phyloP scores from a whole-genome alignment of 2,888 invertebrate genomes.

The Adineta ricciae region DNA sequence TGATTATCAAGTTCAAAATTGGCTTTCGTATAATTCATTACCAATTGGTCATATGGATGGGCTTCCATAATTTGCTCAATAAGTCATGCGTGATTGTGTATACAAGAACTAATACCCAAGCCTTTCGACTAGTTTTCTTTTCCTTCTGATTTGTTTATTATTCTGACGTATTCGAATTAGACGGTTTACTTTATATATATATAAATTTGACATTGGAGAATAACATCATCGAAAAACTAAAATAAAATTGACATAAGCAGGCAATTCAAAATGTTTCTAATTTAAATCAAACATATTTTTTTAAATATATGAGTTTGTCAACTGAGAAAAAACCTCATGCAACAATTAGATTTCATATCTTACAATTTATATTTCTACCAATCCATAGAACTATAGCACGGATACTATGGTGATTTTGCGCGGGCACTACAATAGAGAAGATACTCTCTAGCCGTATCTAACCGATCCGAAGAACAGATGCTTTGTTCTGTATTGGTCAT shows the following conservation, averaged over 20 bases:
- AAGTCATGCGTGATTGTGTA: background rate
- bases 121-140: background rate
- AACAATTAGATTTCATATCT: too few species aligned
- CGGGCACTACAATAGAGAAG: background rate
- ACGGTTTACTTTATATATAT: background rate
- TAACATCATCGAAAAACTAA: background rate
- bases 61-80: background rate
- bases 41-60: background rate
- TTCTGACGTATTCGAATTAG: background rate
- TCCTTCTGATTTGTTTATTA: background rate
- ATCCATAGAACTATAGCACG: too few species aligned
- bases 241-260: background rate
- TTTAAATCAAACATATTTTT: too few species aligned
- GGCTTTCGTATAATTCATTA: background rate
- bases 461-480: background rate
- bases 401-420: background rate
- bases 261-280: background rate
- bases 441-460: background rate
- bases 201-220: background rate
- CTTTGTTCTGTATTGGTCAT: background rate
- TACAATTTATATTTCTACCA: too few species aligned
- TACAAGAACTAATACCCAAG: background rate
- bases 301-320: background rate
- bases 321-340: background rate
- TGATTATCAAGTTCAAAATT: conserved; percentile 13